Percentiles rank a stretch among this genome's conserved stretches.
Evolutionary conservation across 2,888 invertebrate genomes (phyloP).

Genomic region (Pyrochroa serraticornis): DNA sequence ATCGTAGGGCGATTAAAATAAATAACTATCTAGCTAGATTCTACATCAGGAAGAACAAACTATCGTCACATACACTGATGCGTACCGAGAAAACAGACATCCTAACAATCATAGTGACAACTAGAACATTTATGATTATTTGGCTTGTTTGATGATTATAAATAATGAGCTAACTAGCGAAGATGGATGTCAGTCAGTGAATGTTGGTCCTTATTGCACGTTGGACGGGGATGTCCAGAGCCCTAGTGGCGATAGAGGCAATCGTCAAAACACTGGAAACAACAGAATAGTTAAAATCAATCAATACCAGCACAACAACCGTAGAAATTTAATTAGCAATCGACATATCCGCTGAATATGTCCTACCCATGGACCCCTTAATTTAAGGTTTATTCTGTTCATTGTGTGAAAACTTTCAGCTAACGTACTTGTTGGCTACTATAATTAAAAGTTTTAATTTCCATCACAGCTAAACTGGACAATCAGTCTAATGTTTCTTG

Average conservation of each 20-base stretch:
- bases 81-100: slow-evolving; percentile 49
- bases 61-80: slow-evolving; percentile 46
- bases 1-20: slow-evolving; percentile 37
- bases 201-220: slow-evolving; percentile 60
- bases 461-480: no score
- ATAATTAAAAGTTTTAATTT: no score
- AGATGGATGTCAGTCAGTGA: slow-evolving; percentile 58
- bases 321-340: no score
- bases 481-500: no score
- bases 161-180: slow-evolving; percentile 57
- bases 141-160: slow-evolving; percentile 54
- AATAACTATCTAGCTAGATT: slow-evolving; percentile 34
- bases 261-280: slow-evolving; percentile 59
- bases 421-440: no score
- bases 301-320: no score
- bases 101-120: slow-evolving; percentile 53
- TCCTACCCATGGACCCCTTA: no score
- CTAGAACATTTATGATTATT: slow-evolving; percentile 58
- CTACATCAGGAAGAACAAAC: slow-evolving; percentile 36
- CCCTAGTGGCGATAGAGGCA: slow-evolving; percentile 57
- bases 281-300: slow-evolving; percentile 25
- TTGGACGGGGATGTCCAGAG: slow-evolving; percentile 57
- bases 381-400: no score
- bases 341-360: no score
- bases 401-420: no score